Evolutionary conservation across 2,113 vertebrate genomes (phyloP), one percentile per base, ranked within the genome.

Genomic region (Gymnorhina tibicen): DNA sequence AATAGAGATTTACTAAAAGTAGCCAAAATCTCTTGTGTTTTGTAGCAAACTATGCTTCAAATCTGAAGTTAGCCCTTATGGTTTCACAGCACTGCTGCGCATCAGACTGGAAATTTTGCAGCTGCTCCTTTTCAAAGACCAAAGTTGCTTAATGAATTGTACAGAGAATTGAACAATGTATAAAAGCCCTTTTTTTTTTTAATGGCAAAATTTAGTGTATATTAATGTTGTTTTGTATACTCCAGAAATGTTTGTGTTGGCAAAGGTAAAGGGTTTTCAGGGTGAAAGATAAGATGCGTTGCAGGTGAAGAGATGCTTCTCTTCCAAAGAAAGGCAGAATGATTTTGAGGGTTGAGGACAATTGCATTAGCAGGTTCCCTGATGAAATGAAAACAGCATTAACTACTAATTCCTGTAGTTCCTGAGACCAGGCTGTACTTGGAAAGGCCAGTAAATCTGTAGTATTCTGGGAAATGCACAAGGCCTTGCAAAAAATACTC

Each of bases 361-460:
- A 27, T 28, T 53, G 56, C 12, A 17, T 62, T 63, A 89, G 24
- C 33, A 78, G n/a, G n/a, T 30, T 77, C 37, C 55, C 39, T 92
- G 41, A 41, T 62, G 59, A 55, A 44, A 24, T 24, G 33, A 70
- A 13, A 76, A n/a, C 10, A 63, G 23, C 19, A 19, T 76, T 67
- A 39, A 46, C 47, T 53, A 35, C 62, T 35, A 35, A 21, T 39
- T 60, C 24, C 59, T 28, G 18, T 32, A 9, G 15, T 32, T 91
- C 22, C 52, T 0, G 0, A n/a, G 44, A 33, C 11, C n/a, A 46
- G 17, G 11, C 22, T 70, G 17, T 41, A 28, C 24, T 83, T 42
- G 13, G 7, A 67, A 60, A 84, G 60, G 11, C 11, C 49, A 30
- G 37, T 56, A 73, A 60, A 47, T 24, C 4, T 2, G 1, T 16